Conservation (phyloP, 23 tunicate species). For the Phallusia fumigata region DNA sequence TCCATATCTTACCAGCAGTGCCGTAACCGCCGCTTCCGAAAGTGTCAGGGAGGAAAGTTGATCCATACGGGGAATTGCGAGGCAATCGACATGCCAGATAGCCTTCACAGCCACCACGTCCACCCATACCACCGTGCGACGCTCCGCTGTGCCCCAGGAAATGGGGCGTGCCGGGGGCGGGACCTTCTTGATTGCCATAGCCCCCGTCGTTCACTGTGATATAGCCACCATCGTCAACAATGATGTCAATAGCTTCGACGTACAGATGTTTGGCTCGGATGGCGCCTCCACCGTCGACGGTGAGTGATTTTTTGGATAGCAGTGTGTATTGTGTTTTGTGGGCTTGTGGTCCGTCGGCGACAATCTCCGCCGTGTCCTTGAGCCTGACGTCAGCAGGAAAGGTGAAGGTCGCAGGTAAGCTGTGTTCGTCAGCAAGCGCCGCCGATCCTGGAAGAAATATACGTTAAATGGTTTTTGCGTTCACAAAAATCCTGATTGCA, state of each 20-base stretch:
- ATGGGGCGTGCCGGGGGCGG: slow-evolving; percentile 28
- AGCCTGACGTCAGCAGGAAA: slow-evolving; percentile 25
- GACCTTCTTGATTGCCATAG: background rate
- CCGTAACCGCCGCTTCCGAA: slow-evolving; percentile 34
- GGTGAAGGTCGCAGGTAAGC: background rate
- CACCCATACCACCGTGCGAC: slow-evolving; percentile 39
- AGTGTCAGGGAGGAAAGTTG: background rate
- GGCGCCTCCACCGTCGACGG: slow-evolving; percentile 30
- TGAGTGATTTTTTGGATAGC: slow-evolving; percentile 11
- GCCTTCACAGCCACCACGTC: slow-evolving; percentile 30
- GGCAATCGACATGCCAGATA: slow-evolving; percentile 20
- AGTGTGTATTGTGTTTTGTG: slow-evolving; percentile 15
- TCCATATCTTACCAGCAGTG: background rate
- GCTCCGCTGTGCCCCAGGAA: slow-evolving; percentile 34
- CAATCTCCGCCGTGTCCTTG: slow-evolving; percentile 23
- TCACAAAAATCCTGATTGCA: too few relatives aligned
- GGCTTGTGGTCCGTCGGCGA: slow-evolving; percentile 25
- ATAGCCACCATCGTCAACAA: slow-evolving; percentile 35
- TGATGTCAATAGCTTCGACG: slow-evolving; percentile 17
- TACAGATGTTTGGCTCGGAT: slow-evolving; percentile 12
- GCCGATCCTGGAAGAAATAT: slow-evolving; percentile 20
- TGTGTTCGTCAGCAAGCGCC: slow-evolving; percentile 13
- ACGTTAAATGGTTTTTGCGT: background rate
- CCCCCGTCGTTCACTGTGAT: slow-evolving; percentile 23
- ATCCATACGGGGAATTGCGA: slow-evolving; percentile 21